Conservation (phyloP, 1,140 invertebrate genomes). For the Macrobrachium nipponense region DNA sequence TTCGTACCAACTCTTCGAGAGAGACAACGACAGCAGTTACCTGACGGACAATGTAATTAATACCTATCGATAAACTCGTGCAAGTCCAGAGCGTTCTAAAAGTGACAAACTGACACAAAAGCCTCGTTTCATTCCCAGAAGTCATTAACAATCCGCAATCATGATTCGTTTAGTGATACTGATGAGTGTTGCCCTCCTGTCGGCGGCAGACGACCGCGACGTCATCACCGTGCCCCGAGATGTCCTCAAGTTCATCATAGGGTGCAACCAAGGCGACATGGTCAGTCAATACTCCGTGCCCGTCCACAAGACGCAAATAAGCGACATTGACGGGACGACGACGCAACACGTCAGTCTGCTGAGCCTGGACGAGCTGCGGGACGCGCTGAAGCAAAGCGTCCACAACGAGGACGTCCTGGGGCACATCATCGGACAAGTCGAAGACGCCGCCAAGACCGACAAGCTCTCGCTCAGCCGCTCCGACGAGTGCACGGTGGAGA, state of each 20-base stretch:
- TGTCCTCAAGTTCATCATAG: slow-evolving; percentile 35
- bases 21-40: too few relatives aligned
- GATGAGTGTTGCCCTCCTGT: background rate
- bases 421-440: slow-evolving; percentile 27
- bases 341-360: slow-evolving; percentile 42
- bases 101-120: background rate
- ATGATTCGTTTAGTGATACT: slow-evolving; percentile 12
- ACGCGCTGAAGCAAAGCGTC: slow-evolving; percentile 24
- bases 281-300: slow-evolving; percentile 14
- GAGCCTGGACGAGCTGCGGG: slow-evolving; percentile 35
- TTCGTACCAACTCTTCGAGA: too few relatives aligned
- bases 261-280: background rate
- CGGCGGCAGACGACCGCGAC: slow-evolving; percentile 21
- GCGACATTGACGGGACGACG: slow-evolving; percentile 7
- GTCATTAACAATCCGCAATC: background rate
- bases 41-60: too few relatives aligned
- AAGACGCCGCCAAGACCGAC: slow-evolving; percentile 21
- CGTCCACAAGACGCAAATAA: slow-evolving; percentile 23
- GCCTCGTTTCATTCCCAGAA: background rate
- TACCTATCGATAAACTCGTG: too few relatives aligned
- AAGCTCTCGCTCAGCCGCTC: background rate
- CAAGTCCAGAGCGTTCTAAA: too few relatives aligned
- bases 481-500: slow-evolving; percentile 37
- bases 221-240: slow-evolving; percentile 26
- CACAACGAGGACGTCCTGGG: slow-evolving; percentile 26